These are phyloP conservation scores for Drosophila conformis DNA, from an alignment of 2,888 invertebrate genomes.

Conservation along the genomic window DNA sequence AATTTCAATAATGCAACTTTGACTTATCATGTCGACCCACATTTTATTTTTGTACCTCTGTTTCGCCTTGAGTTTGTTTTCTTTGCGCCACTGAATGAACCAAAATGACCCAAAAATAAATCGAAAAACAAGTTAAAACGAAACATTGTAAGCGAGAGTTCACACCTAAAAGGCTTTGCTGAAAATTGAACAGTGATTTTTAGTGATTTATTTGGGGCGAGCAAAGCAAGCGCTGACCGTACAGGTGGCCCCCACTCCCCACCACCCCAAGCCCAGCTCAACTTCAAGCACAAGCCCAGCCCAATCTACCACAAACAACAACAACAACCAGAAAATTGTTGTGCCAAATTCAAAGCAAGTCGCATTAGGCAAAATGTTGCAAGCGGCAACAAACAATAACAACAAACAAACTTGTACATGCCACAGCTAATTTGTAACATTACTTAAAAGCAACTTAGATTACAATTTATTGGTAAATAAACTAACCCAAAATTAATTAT, in stretches of 20 bases:
- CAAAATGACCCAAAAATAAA: constrained; percentile 44
- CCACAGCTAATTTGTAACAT: constrained; percentile 62
- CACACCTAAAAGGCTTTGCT: constrained; percentile 69
- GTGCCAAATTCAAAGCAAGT: constrained; percentile 79
- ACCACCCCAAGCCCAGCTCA: constrained; percentile 16
- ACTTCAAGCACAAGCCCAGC: constrained; percentile 25
- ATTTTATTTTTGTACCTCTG: constrained; percentile 35
- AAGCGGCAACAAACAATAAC: constrained; percentile 40
- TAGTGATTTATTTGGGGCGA: constrained; percentile 68
- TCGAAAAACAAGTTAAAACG: constrained; percentile 24
- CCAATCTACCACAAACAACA: constrained; percentile 35
- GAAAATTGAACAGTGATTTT: constrained; percentile 25
- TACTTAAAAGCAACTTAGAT: constrained; percentile 22
- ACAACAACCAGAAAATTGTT: constrained; percentile 35
- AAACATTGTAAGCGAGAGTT: constrained; percentile 44
- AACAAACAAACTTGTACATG: constrained; percentile 37
- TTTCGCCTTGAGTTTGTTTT: constrained; percentile 42
- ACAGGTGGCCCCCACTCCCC: constrained; percentile 49
- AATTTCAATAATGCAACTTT: constrained; percentile 24
- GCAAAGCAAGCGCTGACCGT: constrained; percentile 45
- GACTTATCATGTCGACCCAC: constrained; percentile 62
- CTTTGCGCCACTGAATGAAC: constrained; percentile 23
- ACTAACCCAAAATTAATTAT: background rate
- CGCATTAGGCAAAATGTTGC: constrained; percentile 74
- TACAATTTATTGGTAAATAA: background rate